These are phyloP conservation scores for Drosophila hydei DNA, from an alignment of 1,140 invertebrate species.

Conservation along the genomic window DNA sequence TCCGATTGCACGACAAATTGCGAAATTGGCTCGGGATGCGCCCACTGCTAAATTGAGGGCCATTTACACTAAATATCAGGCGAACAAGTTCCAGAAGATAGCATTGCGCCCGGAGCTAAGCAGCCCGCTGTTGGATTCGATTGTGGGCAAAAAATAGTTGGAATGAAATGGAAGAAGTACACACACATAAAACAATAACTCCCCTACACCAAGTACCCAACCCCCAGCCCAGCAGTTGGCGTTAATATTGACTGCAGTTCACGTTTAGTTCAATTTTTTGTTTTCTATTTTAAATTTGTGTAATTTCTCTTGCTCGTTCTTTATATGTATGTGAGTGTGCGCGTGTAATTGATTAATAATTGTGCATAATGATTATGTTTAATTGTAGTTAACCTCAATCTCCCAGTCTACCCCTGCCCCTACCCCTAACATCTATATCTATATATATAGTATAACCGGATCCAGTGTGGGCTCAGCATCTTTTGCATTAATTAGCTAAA, in stretches of 20 bases:
- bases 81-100: constrained; percentile 86
- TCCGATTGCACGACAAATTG: constrained; percentile 86
- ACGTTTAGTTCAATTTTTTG: constrained; percentile 76
- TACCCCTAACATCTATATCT: neutral
- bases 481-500: constrained; percentile 1
- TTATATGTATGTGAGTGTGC: constrained; percentile 12
- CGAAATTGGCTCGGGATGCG: constrained; percentile 85
- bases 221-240: neutral
- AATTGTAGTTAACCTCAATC: neutral
- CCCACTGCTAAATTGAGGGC: constrained; percentile 87
- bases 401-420: neutral
- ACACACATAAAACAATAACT: neutral
- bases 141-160: constrained; percentile 62
- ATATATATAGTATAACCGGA: neutral
- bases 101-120: constrained; percentile 86
- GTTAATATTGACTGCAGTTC: constrained; percentile 9
- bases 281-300: constrained; percentile 73
- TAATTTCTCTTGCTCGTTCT: constrained; percentile 63
- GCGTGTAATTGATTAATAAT: constrained; percentile 27
- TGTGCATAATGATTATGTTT: constrained; percentile 18
- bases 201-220: too few relatives aligned
- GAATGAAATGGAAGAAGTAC: neutral
- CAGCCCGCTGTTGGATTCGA: constrained; percentile 77
- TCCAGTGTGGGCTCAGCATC: neutral
- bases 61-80: constrained; percentile 87